phyloP scores from a whole-genome alignment of 1,140 invertebrate genomes.

The Aphis gossypii region DNA sequence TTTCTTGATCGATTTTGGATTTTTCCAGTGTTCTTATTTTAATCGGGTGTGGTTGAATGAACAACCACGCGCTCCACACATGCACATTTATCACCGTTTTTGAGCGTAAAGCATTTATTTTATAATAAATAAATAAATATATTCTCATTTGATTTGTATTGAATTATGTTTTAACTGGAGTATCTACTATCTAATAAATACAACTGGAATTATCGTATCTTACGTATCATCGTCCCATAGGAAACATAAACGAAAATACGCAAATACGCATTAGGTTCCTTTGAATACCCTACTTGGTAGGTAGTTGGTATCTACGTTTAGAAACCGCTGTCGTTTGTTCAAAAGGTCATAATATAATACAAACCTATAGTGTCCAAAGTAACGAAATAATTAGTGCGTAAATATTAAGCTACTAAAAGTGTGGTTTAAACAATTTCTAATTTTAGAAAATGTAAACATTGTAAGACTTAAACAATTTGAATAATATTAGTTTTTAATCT shows the following conservation, averaged over 20 bases:
- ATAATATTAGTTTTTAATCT: background rate
- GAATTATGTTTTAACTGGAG: background rate
- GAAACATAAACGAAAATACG: conserved; percentile 27
- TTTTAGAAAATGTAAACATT: background rate
- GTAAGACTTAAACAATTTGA: background rate
- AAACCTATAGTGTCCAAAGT: background rate
- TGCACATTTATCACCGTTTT: background rate
- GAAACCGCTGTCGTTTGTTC: conserved; percentile 2
- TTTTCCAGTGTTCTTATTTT: conserved; percentile 12
- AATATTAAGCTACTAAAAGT: background rate
- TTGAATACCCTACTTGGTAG: background rate
- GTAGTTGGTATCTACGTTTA: background rate
- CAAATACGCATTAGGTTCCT: background rate
- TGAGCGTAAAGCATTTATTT: background rate
- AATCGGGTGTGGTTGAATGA: conserved; percentile 9
- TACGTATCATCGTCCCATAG: background rate
- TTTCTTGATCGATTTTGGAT: conserved; percentile 13
- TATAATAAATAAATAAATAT: background rate
- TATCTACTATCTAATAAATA: background rate
- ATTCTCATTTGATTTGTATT: background rate
- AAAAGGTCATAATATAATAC: conserved; percentile 25
- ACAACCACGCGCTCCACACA: background rate
- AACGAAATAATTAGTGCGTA: background rate
- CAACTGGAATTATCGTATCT: background rate
- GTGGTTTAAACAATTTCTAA: background rate